Evolutionary conservation across 2,113 vertebrate genomes (phyloP).

Genomic region (Otis tarda): DNA sequence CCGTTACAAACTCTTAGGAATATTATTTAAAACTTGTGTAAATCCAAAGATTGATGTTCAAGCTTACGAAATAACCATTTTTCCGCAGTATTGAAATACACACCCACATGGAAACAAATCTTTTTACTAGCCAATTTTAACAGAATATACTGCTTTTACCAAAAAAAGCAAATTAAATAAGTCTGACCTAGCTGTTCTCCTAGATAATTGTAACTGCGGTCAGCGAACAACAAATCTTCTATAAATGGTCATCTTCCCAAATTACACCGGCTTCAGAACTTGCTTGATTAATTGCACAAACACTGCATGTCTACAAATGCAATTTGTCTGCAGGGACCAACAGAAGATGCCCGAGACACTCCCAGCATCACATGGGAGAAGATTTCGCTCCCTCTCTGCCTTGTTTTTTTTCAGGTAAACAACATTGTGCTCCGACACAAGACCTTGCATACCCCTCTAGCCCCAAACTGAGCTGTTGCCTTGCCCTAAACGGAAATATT

Average conservation of each 20-base stretch:
- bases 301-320: not conserved
- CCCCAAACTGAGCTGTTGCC: not conserved
- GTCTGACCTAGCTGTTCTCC: not conserved
- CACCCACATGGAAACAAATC: slow-evolving; percentile 23
- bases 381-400: not conserved
- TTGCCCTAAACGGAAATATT: slow-evolving; percentile 25
- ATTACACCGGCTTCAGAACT: not conserved
- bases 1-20: slow-evolving; percentile 49
- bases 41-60: slow-evolving; percentile 50
- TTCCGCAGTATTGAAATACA: slow-evolving; percentile 28
- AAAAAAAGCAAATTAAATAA: slow-evolving; percentile 46
- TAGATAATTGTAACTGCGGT: slow-evolving; percentile 8
- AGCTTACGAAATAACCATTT: slow-evolving; percentile 54
- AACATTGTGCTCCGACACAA: not conserved
- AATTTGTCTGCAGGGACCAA: not conserved
- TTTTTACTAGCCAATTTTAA: not conserved
- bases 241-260: slow-evolving; percentile 64
- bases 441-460: not conserved
- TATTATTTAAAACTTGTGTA: slow-evolving; percentile 57
- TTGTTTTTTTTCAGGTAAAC: slow-evolving; percentile 44
- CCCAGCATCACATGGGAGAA: not conserved
- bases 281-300: slow-evolving; percentile 29
- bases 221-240: slow-evolving; percentile 51
- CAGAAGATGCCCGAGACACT: not conserved
- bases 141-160: slow-evolving; percentile 29